Base-by-base conservation (phyloP, 2,797 vertebrate species). In the Coregonus ussuriensis region DNA sequence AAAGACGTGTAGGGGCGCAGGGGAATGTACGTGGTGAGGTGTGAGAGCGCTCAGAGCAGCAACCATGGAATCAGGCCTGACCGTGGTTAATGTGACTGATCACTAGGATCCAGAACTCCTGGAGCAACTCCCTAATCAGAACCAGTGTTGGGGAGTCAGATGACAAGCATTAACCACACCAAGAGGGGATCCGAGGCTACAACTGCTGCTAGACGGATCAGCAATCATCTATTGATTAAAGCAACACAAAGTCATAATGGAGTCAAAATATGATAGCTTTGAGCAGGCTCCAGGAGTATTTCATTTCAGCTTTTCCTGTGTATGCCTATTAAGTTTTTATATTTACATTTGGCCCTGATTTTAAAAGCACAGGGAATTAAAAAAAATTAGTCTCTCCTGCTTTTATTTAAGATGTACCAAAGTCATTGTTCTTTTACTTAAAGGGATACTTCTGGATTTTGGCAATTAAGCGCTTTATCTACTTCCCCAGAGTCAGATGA, bases 381-480 rank as follows among this genome's bases (percentile, higher is more conserved):
- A 37, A 6, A 4, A 37, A 41, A 41, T 6, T 0, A 1, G 41
- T 11, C 41, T 47, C 41, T 74, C 67, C 77, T 78, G 75, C 84
- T 79, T 83, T 83, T 80, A 59, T 71, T 79, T 78, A 18, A 76
- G 35, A 83, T 71, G 62, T 79, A 77, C 74, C 71, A 37, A 41
- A 79, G 77, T 74, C 79, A 78, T 66, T 77, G 71, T 81, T 85
- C 65, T 78, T 63, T 77, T 71, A 75, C 67, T 35, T 74, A 77
- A 83, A 47, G 41, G 9, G 9, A 47, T 47, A 11, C 41, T 47
- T 47, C 9, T 2, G 41, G 41, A 47, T 47, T 47, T 47, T 47
- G 41, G 9, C 41, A 11, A 47, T 47, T 47, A 47, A 47, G 41
- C 41, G 9, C 25, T 25, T 25, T 25, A 25, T 25, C 25, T 25